A percentile compares a stretch with the other conserved stretches of the same genome.
phyloP scores from a whole-genome alignment of 2,113 vertebrate species.

The Salvelinus fontinalis region DNA sequence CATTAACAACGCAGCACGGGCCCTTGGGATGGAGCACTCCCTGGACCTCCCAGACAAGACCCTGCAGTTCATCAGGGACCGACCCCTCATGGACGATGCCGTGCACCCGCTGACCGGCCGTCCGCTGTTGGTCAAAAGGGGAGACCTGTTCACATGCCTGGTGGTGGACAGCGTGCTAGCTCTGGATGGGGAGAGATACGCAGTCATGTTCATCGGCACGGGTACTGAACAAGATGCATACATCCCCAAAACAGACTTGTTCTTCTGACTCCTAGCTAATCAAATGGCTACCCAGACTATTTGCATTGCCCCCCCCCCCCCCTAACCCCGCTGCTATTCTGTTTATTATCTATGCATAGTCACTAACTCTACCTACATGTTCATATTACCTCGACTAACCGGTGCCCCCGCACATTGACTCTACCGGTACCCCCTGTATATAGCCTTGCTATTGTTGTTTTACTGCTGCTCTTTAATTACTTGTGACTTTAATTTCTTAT shows the following conservation, averaged over 20 bases:
- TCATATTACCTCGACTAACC: too few species aligned
- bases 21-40: conserved; percentile 61
- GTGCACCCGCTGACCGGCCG: conserved; percentile 60
- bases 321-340: too few species aligned
- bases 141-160: conserved; percentile 67
- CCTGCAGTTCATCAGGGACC: conserved; percentile 76
- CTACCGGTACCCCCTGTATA: too few species aligned
- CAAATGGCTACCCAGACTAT: too few species aligned
- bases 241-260: not conserved
- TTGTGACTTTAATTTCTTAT: too few species aligned
- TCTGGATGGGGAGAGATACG: conserved; percentile 58
- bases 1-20: conserved; percentile 57
- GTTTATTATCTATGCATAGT: too few species aligned
- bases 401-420: too few species aligned
- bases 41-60: conserved; percentile 75
- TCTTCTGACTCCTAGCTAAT: not conserved
- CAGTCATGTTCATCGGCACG: conserved; percentile 78
- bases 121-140: conserved; percentile 69
- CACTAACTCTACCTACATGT: too few species aligned
- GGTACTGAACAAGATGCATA: conserved; percentile 52
- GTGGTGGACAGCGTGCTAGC: conserved; percentile 67
- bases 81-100: conserved; percentile 72
- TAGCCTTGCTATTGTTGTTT: too few species aligned
- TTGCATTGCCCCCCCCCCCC: too few species aligned
- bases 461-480: too few species aligned